Base-by-base conservation (phyloP, 2,888 invertebrate genomes). In the Ephialtes manifestator region DNA sequence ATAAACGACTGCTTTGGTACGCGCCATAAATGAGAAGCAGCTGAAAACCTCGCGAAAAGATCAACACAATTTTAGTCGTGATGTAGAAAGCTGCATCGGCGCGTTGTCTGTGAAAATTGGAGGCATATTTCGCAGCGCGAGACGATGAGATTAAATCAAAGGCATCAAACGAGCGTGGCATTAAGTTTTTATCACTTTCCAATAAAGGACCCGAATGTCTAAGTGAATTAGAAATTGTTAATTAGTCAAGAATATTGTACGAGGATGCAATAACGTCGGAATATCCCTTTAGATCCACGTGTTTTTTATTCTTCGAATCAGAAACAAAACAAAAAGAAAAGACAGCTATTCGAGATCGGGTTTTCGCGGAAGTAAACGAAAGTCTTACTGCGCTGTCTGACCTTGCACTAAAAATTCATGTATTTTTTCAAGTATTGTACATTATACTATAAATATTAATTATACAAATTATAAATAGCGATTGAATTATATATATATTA, bases 361-460 rank as follows among this genome's bases (percentile, higher is more conserved):
- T 81, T 68, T 84, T 79, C 78, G 78, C 78, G 63, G 70, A 75
- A 78, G 80, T 75, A 71, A 77, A 80, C 70, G 74, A 84, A 76
- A 84, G 83, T 83, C 31, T 86, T 84, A 88, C 77, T 87, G 83
- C 83, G 87, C 89, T 90, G 89, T 91, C 89, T 89, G 86, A 91
- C 85, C 88, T 65, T 91, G 91, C 89, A 92, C 88, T 89, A 89
- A 90, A 90, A 91, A 89, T 89, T 91, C 87, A 90, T 90, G 90
- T 92, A 92, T 92, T 92, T 92, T 92, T 92, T 87, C 91, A 92
- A 90, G 88, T 89, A 90, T 89, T 92, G 92, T 92, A 92, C 89
- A 92, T 92, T 91, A 89, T 86, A 89, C 87, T 90, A 90, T 90
- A 91, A 90, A 92, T 90, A 92, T 90, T 89, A 88, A 90, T 89